Conservation (phyloP, 2,888 invertebrate species). For the Phaedon cochleariae region DNA sequence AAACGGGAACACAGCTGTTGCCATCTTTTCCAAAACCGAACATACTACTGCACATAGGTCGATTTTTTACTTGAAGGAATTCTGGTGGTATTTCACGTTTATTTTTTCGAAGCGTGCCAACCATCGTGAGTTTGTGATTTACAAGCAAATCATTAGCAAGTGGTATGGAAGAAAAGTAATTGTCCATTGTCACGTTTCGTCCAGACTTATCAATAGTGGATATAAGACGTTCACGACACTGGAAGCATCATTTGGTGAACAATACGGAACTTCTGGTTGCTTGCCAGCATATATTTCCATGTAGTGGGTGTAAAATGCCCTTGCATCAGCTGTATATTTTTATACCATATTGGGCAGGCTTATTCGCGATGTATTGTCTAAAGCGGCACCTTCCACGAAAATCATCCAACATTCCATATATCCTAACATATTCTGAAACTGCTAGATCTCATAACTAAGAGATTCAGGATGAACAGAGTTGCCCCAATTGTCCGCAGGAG, state of each 20-base stretch:
- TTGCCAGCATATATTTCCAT: conserved; percentile 47
- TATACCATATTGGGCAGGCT: conserved; percentile 49
- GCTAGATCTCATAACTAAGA: too few species aligned
- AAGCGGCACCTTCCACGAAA: conserved; percentile 48
- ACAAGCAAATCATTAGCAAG: conserved; percentile 26
- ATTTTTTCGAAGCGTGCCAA: conserved; percentile 46
- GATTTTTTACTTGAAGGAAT: conserved; percentile 14
- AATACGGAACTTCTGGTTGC: conserved; percentile 44
- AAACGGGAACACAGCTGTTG: conserved; percentile 28
- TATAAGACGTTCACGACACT: conserved; percentile 34
- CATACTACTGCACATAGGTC: conserved; percentile 18
- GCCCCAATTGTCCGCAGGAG: too few species aligned
- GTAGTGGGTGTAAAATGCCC: conserved; percentile 46
- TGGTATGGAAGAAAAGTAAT: conserved; percentile 34
- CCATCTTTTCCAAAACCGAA: conserved; percentile 40
- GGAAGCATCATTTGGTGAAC: conserved; percentile 33
- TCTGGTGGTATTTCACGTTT: conserved; percentile 31
- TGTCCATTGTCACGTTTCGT: conserved; percentile 44
- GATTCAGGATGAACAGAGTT: too few species aligned
- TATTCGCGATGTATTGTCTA: conserved; percentile 51
- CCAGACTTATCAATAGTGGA: conserved; percentile 28
- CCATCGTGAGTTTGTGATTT: conserved; percentile 38
- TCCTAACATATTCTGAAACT: conserved; percentile 44
- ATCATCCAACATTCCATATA: conserved; percentile 46
- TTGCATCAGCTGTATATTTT: conserved; percentile 49